Percentiles rank a stretch among this genome's conserved stretches.
phyloP scores from a whole-genome alignment of 2,888 invertebrate genomes.

The Epinotia ramella region DNA sequence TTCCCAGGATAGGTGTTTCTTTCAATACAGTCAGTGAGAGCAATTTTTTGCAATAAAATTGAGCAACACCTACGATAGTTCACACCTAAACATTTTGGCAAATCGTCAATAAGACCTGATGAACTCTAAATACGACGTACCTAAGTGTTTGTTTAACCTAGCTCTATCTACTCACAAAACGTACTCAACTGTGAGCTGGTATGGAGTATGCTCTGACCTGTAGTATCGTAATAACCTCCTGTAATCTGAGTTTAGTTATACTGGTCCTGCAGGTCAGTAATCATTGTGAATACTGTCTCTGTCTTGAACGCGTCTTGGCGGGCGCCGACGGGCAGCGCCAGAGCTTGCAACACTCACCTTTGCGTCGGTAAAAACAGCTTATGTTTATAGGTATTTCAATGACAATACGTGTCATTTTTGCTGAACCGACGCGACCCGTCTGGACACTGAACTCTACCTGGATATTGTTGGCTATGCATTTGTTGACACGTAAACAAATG shows the following conservation, averaged over 20 bases:
- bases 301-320: conserved; percentile 23
- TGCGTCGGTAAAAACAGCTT: conserved; percentile 23
- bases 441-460: conserved; percentile 37
- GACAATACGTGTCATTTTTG: conserved; percentile 1
- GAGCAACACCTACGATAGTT: conserved; percentile 1
- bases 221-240: background rate
- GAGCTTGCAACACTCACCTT: conserved; percentile 70
- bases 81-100: conserved; percentile 1
- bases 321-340: conserved; percentile 72
- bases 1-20: background rate
- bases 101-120: conserved; percentile 4
- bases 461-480: conserved; percentile 32
- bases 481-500: conserved; percentile 27
- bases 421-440: conserved; percentile 7
- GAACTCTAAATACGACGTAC: background rate
- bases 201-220: background rate
- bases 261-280: background rate
- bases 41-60: background rate
- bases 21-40: background rate
- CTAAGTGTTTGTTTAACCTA: conserved; percentile 31
- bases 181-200: background rate
- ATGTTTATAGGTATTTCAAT: background rate
- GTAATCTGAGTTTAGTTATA: background rate
- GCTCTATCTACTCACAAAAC: background rate
- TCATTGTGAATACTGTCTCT: background rate